Base-by-base conservation (phyloP, 2,113 vertebrate genomes). In the human (Homo sapiens) region DNA sequence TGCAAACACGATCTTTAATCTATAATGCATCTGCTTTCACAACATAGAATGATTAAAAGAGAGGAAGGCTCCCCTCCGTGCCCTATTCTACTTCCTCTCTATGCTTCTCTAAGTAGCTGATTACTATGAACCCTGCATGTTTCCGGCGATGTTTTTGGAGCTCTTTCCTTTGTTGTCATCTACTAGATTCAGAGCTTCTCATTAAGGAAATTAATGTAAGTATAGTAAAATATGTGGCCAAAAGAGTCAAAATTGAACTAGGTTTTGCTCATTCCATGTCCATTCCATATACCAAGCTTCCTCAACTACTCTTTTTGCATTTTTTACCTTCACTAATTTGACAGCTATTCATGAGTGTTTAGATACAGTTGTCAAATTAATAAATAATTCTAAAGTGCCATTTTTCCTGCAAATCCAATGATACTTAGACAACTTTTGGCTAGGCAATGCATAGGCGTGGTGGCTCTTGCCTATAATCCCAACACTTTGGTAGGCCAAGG, bases 281-380 rank as follows among this genome's bases (percentile, higher is more conserved):
- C n/a, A 27, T 91, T 78, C 30, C 30, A 35, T 61, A 59, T 43
- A 70, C n/a, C n/a, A 81, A 83, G 20, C 25, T 75, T 12, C 27
- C 27, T 73, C 45, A 76, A 4, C 9, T 22, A 55, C 55, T 43
- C 32, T 91, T 17, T 91, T 83, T 52, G 61, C 88, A 55, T 83
- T 88, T 92, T 88, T 88, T 91, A 83, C 40, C 43, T 72, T 96
- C 30, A 78, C 40, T 72, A 30, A 57, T 48, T 80, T 92, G 73
- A 73, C 48, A 64, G 52, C 91, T 94, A 55, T 35, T 89, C 43
- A 5, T 89, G 38, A 78, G 30, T 91, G 88, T 61, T 83, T 88
- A 78, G n/a, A 89, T 45, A 84, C 3, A 88, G 32, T 78, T 38
- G 30, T 61, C 40, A 93, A 90, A 90, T 68, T 57, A 81, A 73